Evolutionary conservation across 2,113 vertebrate species (phyloP).

Genomic region (Malurus melanocephalus): DNA sequence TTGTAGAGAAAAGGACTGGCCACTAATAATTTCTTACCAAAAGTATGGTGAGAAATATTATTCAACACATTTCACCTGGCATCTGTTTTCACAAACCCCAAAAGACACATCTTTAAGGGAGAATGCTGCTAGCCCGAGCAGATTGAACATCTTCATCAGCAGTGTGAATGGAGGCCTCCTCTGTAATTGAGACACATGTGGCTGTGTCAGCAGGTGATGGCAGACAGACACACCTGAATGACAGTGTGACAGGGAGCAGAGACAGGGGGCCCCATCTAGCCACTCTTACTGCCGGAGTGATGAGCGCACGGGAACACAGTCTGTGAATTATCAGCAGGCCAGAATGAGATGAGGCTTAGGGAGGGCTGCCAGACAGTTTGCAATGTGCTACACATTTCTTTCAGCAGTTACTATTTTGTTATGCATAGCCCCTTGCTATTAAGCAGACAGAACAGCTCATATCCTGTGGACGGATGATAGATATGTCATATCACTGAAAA

Average conservation of each 20-base stretch:
- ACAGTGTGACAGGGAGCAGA: conserved; percentile 76
- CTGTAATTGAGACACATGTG: conserved; percentile 76
- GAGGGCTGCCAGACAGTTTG: conserved; percentile 83
- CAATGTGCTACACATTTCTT: conserved; percentile 82
- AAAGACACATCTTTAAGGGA: conserved; percentile 41
- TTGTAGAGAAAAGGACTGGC: background rate
- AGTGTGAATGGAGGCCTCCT: conserved; percentile 52
- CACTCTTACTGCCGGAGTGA: conserved; percentile 73
- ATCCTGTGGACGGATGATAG: conserved; percentile 89
- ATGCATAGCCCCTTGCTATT: conserved; percentile 83
- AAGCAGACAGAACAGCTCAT: conserved; percentile 86
- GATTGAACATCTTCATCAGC: conserved; percentile 69
- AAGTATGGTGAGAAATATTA: background rate
- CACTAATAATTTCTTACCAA: background rate
- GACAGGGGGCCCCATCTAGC: conserved; percentile 74
- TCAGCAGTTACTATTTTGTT: conserved; percentile 85
- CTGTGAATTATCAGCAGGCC: conserved; percentile 77
- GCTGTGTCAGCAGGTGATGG: conserved; percentile 75
- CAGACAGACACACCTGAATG: conserved; percentile 80
- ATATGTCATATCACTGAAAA: conserved; percentile 88
- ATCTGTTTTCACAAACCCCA: conserved; percentile 17
- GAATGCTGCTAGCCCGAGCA: conserved; percentile 46
- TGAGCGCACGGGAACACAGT: conserved; percentile 74
- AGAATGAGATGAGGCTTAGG: conserved; percentile 71
- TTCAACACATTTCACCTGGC: background rate